Conservation (phyloP, 2,113 vertebrate genomes). For the Polypterus senegalus region DNA sequence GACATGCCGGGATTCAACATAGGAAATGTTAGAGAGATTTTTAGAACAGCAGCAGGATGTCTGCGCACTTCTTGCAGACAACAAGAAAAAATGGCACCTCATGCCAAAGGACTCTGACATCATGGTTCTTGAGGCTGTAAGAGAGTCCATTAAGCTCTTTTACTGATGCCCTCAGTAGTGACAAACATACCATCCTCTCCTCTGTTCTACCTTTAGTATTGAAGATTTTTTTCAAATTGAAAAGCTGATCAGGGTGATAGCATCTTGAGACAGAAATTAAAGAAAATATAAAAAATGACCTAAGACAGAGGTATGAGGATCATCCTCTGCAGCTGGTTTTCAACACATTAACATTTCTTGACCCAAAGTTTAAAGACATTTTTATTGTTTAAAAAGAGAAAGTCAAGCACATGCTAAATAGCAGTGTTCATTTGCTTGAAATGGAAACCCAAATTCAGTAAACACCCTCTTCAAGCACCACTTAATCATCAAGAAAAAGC, state of each 20-base stretch:
- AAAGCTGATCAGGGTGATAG: slow-evolving; percentile 6
- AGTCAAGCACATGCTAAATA: slow-evolving; percentile 10
- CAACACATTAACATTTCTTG: slow-evolving; percentile 13
- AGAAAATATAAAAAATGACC: not conserved
- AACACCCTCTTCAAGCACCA: no score
- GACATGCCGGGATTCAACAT: slow-evolving; percentile 14
- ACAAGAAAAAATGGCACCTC: slow-evolving; percentile 14
- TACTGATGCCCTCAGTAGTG: slow-evolving; percentile 16
- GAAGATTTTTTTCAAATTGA: slow-evolving; percentile 12
- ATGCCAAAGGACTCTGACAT: slow-evolving; percentile 14
- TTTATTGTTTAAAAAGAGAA: slow-evolving; percentile 11
- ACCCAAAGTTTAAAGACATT: slow-evolving; percentile 16
- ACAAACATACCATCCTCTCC: slow-evolving; percentile 14
- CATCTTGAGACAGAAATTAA: slow-evolving; percentile 10
- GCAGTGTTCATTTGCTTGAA: no score
- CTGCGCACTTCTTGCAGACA: slow-evolving; percentile 11
- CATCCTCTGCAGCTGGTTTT: slow-evolving; percentile 1
- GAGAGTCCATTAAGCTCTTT: slow-evolving; percentile 14
- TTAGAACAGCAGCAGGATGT: slow-evolving; percentile 13
- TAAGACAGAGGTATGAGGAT: slow-evolving; percentile 5
- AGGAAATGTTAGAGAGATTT: slow-evolving; percentile 17
- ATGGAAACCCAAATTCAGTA: no score
- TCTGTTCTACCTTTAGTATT: slow-evolving; percentile 16
- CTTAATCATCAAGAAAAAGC: slow-evolving; percentile 1
- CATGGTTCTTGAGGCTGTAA: slow-evolving; percentile 8